phyloP scores from a whole-genome alignment of 1,140 invertebrate genomes.

The Ceratosolen solmsi region DNA sequence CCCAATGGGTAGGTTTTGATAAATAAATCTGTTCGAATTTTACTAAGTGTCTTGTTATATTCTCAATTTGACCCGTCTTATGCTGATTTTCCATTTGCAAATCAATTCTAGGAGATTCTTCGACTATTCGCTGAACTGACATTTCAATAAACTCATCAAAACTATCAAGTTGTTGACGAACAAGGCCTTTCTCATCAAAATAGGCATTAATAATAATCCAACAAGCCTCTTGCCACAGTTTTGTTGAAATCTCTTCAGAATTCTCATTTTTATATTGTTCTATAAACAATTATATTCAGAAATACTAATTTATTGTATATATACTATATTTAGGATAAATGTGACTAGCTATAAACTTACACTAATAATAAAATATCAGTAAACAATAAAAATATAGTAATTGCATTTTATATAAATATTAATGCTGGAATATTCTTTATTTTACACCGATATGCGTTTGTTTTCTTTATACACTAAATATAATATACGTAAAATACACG shows the following conservation, averaged over 20 bases:
- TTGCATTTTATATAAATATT: too few species aligned
- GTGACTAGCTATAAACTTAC: too few species aligned
- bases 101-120: slow-evolving; percentile 97
- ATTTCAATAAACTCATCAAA: slow-evolving; percentile 99
- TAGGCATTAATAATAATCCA: slow-evolving; percentile 64
- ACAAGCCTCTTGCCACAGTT: slow-evolving; percentile 63
- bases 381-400: too few species aligned
- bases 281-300: background rate
- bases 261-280: slow-evolving; percentile 45
- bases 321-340: too few species aligned
- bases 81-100: slow-evolving; percentile 97
- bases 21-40: slow-evolving; percentile 99
- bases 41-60: slow-evolving; percentile 87
- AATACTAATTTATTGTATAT: background rate
- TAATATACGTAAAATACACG: too few species aligned
- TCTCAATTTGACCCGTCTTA: slow-evolving; percentile 90
- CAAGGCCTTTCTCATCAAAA: slow-evolving; percentile 98
- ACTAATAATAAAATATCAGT: too few species aligned
- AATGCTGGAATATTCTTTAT: background rate
- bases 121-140: slow-evolving; percentile 98
- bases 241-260: slow-evolving; percentile 57
- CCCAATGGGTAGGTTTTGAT: slow-evolving; percentile 99
- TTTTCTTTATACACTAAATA: too few species aligned
- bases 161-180: slow-evolving; percentile 97
- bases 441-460: background rate